Percentiles rank a stretch among this genome's conserved stretches.
These are phyloP conservation scores for Dysmachus trigonus DNA, from an alignment of 2,888 invertebrate genomes.

Conservation along the genomic window DNA sequence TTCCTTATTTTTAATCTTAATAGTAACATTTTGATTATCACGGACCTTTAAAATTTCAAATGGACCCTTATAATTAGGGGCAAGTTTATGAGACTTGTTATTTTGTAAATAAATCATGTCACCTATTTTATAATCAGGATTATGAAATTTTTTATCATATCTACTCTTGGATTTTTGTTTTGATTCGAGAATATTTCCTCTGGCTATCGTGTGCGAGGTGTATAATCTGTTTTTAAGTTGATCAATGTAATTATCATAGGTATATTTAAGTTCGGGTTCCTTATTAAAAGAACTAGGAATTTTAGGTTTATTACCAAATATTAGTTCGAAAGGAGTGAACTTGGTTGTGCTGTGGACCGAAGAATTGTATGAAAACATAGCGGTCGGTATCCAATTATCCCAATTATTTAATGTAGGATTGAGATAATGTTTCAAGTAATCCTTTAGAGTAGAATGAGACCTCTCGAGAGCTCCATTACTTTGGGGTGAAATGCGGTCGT, in stretches of 20 bases:
- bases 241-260: conserved; percentile 41
- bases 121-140: not conserved
- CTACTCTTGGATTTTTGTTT: conserved; percentile 15
- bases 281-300: conserved; percentile 21
- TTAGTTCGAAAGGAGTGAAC: conserved; percentile 38
- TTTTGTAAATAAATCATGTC: not conserved
- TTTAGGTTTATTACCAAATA: conserved; percentile 42
- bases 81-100: not conserved
- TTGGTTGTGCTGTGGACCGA: conserved; percentile 27
- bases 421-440: conserved; percentile 56
- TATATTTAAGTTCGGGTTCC: conserved; percentile 40
- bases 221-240: conserved; percentile 44
- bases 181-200: conserved; percentile 37
- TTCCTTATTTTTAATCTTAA: too few relatives aligned
- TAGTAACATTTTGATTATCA: too few relatives aligned
- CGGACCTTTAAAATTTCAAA: too few relatives aligned
- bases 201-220: conserved; percentile 38
- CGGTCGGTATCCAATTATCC: not conserved
- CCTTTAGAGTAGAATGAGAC: conserved; percentile 55
- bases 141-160: not conserved
- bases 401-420: conserved; percentile 25
- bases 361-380: conserved; percentile 38
- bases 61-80: too few relatives aligned
- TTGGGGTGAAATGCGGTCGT: conserved; percentile 54
- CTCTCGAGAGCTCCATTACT: conserved; percentile 53